Percentiles rank a stretch among this genome's conserved stretches.
Evolutionary conservation across 2,113 vertebrate species (phyloP).

Genomic region (Glaucidium brasilianum): DNA sequence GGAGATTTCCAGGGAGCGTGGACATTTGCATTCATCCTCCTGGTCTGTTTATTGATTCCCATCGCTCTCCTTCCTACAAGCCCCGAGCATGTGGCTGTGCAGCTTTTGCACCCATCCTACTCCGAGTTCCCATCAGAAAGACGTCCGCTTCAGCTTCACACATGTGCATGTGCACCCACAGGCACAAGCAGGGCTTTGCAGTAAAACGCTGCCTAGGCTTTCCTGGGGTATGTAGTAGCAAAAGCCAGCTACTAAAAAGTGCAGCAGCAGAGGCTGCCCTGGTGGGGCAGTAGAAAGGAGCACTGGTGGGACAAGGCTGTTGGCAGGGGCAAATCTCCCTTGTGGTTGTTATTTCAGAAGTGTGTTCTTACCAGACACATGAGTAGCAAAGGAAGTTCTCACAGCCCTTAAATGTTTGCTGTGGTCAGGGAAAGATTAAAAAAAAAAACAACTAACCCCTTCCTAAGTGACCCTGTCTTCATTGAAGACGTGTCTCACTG

Average conservation of each 20-base stretch:
- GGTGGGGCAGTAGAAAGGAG: not conserved
- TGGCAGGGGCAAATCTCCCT: not conserved
- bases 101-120: not conserved
- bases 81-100: rapidly evolving
- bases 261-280: not conserved
- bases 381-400: constrained; percentile 39
- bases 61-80: not conserved
- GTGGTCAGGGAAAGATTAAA: not conserved
- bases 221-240: not conserved
- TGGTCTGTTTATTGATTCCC: not conserved
- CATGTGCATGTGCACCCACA: rapidly evolving
- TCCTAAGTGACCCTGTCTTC: not conserved
- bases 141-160: not conserved
- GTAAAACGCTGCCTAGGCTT: not conserved
- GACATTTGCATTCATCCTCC: not conserved
- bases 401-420: constrained; percentile 4
- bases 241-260: not conserved
- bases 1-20: not conserved
- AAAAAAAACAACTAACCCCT: not conserved
- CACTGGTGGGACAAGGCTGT: not conserved
- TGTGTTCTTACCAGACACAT: not conserved
- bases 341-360: not conserved
- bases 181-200: not conserved
- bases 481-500: not conserved
- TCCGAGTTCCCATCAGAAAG: not conserved